Evolutionary conservation across 2,888 invertebrate genomes (phyloP).

Genomic region (Catocala nupta): DNA sequence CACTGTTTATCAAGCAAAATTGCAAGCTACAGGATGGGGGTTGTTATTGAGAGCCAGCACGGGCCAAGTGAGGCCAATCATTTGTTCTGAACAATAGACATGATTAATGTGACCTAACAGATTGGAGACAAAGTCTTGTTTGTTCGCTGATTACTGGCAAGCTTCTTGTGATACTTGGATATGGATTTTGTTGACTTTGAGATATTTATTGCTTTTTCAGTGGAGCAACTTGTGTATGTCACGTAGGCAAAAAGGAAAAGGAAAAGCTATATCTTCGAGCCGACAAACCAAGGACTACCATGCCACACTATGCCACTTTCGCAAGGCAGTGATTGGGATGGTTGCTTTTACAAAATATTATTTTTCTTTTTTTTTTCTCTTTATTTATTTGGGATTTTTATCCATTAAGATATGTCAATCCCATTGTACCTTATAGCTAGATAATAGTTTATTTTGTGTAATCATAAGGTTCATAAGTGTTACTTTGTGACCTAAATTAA

Average conservation of each 20-base stretch:
- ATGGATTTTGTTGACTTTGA: neutral
- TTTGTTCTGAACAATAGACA: constrained; percentile 42
- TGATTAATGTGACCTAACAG: constrained; percentile 39
- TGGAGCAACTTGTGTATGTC: neutral
- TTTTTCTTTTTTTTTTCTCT: no score
- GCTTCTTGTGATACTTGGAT: neutral
- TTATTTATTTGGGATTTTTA: no score
- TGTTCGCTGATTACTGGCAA: constrained; percentile 8
- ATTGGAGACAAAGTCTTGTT: constrained; percentile 13
- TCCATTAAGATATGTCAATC: no score
- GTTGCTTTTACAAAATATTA: no score
- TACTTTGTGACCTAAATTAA: no score
- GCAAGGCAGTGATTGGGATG: no score
- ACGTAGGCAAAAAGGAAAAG: neutral
- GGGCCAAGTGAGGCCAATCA: constrained; percentile 28
- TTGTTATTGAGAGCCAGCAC: constrained; percentile 37
- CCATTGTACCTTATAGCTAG: no score
- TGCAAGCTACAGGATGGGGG: constrained; percentile 35
- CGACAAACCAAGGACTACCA: no score
- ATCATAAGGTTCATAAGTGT: no score
- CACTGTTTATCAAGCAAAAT: constrained; percentile 47
- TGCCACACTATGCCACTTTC: no score
- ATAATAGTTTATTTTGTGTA: no score
- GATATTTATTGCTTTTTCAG: neutral
- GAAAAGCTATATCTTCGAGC: no score